Evolutionary conservation across 2,113 vertebrate species (phyloP).

Genomic region (Melanerpes formicivorus): DNA sequence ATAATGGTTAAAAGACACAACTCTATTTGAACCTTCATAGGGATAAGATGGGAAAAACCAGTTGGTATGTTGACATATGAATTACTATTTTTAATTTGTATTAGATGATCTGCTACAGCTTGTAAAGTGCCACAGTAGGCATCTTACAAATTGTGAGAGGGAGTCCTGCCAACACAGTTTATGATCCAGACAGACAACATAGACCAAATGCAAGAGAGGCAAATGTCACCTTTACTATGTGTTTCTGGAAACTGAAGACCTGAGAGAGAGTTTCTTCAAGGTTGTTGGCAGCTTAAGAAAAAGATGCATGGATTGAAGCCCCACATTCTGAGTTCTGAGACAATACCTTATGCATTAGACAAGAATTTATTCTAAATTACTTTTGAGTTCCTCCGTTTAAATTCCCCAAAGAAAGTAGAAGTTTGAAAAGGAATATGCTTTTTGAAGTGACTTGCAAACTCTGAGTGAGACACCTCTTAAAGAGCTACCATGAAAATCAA

Average conservation of each 20-base stretch:
- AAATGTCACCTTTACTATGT: constrained; percentile 16
- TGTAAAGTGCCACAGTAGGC: not conserved
- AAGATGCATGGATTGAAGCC: not conserved
- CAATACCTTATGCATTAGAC: not conserved
- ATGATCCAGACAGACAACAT: constrained; percentile 8
- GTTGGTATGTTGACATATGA: not conserved
- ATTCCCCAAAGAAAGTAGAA: not conserved
- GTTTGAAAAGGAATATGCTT: not conserved
- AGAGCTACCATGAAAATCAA: not conserved
- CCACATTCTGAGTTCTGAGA: accelerated
- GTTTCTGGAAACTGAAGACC: not conserved
- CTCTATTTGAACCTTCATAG: not conserved
- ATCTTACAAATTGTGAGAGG: constrained; percentile 1
- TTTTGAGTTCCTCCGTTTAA: not conserved
- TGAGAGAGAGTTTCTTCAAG: not conserved
- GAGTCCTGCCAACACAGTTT: not conserved
- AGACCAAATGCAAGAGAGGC: not conserved
- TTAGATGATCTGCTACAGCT: not conserved
- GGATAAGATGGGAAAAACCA: not conserved
- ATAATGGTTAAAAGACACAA: not conserved
- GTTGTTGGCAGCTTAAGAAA: not conserved
- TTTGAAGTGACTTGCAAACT: not conserved
- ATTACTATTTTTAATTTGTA: constrained; percentile 8
- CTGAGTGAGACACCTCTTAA: not conserved
- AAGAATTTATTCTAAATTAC: not conserved